A percentile compares a stretch with the other conserved stretches of the same genome.
Conservation (phyloP, 2,888 invertebrate genomes). For the Ceratothoa steindachneri region DNA sequence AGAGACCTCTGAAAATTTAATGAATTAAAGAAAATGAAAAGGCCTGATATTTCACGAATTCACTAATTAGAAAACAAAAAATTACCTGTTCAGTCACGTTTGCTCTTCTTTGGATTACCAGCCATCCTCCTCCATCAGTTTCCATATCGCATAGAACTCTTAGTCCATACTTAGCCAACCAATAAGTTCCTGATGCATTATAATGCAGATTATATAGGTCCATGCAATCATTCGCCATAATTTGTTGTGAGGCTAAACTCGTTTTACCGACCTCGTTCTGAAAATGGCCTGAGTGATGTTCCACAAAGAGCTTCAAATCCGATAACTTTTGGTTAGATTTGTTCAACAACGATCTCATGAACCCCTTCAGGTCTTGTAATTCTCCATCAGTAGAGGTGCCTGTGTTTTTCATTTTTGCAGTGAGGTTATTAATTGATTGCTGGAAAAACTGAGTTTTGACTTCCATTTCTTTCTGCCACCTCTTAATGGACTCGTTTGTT, state of each 20-base stretch:
- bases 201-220: slow-evolving; percentile 33
- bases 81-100: slow-evolving; percentile 29
- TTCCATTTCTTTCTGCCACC: neutral
- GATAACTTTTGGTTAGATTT: neutral
- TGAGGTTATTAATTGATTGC: neutral
- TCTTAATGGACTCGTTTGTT: neutral
- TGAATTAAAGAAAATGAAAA: too few relatives aligned
- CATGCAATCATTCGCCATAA: slow-evolving; percentile 33
- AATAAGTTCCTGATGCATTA: slow-evolving; percentile 39
- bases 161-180: slow-evolving; percentile 34
- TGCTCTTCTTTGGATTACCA: slow-evolving; percentile 38
- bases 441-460: neutral
- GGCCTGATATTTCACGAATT: too few relatives aligned
- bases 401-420: neutral
- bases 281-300: neutral
- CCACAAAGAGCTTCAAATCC: neutral
- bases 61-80: too few relatives aligned
- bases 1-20: too few relatives aligned
- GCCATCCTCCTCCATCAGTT: slow-evolving; percentile 35
- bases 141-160: slow-evolving; percentile 45
- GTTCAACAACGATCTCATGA: neutral
- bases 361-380: neutral
- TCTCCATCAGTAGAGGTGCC: neutral
- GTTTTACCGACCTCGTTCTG: neutral
- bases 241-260: neutral